Evolutionary conservation across 2,797 vertebrate species (phyloP), one percentile per base, ranked within the genome.

Genomic region (Chaetodon trifasciatus): DNA sequence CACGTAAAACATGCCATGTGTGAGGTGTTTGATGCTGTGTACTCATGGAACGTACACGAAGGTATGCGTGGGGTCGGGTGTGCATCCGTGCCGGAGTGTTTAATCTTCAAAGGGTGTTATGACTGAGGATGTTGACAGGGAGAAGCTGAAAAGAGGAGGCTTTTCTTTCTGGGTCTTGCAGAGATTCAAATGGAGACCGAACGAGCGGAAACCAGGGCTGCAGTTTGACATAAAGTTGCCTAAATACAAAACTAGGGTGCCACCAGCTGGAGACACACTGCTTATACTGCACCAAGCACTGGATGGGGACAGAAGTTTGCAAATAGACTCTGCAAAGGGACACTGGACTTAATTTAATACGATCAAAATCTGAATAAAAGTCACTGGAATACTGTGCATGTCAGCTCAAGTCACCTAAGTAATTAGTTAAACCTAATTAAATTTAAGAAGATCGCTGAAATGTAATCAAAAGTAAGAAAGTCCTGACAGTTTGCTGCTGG

Each of bases 1-100:
- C 58, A 61, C 9, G 1, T 64, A 63, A 74, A 61, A 70, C 72
- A 69, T n/a, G 47, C 52, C n/a, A 19, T 37, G 4, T 55, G 44
- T 50, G 35, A 42, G 24, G 52, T 15, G 66, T 68, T 57, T n/a
- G 42, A 63, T 28, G 16, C 57, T 60, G 57, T 28, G 35, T 39
- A 9, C 70, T 75, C 16, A 21, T 24, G 13, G 37, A 37, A 64
- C 1, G 8, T 42, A 42, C 6, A 8, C 23, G 10, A 17, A 39
- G 37, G 66, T 28, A 21, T 49, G 35, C 49, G 35, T 19, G 49
- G 28, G 28, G 28, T 32, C 16, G 40, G 44, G 15, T 17, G 16
- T 68, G n/a, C 35, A 16, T 66, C 42, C 71, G 40, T 39, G 8
- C 16, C 5, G 10, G 17, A 8, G 3, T 46, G 24, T 44, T 70